Evolutionary conservation across 2,888 invertebrate genomes (phyloP), one percentile per base, ranked within the genome.

Genomic region (Hermodice carunculata): DNA sequence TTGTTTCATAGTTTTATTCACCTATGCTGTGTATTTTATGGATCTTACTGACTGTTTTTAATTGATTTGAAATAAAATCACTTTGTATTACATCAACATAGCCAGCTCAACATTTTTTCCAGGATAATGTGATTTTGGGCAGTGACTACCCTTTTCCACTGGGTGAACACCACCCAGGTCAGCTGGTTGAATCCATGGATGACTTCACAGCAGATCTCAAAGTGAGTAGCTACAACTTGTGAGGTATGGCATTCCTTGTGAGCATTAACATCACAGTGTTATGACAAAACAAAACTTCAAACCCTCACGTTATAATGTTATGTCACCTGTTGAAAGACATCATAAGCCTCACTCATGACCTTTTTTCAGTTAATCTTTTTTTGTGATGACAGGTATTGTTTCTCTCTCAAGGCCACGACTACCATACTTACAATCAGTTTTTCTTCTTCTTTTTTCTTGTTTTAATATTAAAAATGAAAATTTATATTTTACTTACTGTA

Each of bases 141-240:
- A 88, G 87, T 31, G 89, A 89, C 76, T 90, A 89, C 75, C 89
- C 89, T 0, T 89, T 89, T 74, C 88, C 89, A 3, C 81, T 89
- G 5, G 89, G 89, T 4, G 89, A 89, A 72, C 82, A 86, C 32
- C 77, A 82, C 42, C 87, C 88, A 0, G 89, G 89, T n/a, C 78
- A 81, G 64, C 69, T 87, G 22, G 83, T 89, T 28, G 78, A 86
- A 66, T 73, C 78, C 3, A 76, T 79, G 57, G 67, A 70, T 0
- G 75, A 76, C 31, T 77, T 85, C 29, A 62, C 68, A 31, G 70
- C 71, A 11, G 65, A 66, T 14, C 53, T 80, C 17, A 86, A 85
- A 81, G 86, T 85, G 76, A 19, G 22, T 17, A 57, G 6, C 24
- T 22, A 6, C 6, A n/a, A 22, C 5, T 28, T 51, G 19, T 51